Conservation (phyloP, 2,888 invertebrate genomes). For the Drosophila pseudotakahashii region DNA sequence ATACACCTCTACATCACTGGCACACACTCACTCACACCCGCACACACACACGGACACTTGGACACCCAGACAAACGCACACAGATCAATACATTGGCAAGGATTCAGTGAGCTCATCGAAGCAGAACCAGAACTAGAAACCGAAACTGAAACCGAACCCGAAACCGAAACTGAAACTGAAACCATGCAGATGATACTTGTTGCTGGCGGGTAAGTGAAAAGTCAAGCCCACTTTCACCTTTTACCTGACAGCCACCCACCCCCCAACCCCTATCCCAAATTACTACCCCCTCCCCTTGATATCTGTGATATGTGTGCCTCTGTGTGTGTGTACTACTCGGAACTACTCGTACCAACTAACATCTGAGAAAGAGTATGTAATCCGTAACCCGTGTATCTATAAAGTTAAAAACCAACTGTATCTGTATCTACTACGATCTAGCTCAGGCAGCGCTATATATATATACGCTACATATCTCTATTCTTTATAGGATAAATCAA, state of each 20-base stretch:
- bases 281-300: not conserved
- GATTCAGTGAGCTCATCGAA: constrained; percentile 40
- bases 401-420: not conserved
- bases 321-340: constrained; percentile 18
- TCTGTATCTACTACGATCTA: constrained; percentile 4
- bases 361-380: constrained; percentile 5
- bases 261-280: not conserved
- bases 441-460: not conserved
- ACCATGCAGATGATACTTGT: constrained; percentile 85
- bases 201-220: constrained; percentile 84
- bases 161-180: constrained; percentile 13
- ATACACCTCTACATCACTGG: constrained; percentile 1
- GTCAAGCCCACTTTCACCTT: constrained; percentile 22
- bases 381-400: constrained; percentile 1
- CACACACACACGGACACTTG: constrained; percentile 16
- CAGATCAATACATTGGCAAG: constrained; percentile 14
- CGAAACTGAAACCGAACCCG: constrained; percentile 21
- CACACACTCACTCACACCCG: constrained; percentile 2
- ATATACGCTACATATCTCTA: not conserved
- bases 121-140: constrained; percentile 13
- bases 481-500: not conserved
- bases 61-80: constrained; percentile 4
- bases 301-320: constrained; percentile 17
- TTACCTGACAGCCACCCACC: not conserved
- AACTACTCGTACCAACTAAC: constrained; percentile 13